Evolutionary conservation across 2,113 vertebrate genomes (phyloP).

Genomic region (Silurus glanis): DNA sequence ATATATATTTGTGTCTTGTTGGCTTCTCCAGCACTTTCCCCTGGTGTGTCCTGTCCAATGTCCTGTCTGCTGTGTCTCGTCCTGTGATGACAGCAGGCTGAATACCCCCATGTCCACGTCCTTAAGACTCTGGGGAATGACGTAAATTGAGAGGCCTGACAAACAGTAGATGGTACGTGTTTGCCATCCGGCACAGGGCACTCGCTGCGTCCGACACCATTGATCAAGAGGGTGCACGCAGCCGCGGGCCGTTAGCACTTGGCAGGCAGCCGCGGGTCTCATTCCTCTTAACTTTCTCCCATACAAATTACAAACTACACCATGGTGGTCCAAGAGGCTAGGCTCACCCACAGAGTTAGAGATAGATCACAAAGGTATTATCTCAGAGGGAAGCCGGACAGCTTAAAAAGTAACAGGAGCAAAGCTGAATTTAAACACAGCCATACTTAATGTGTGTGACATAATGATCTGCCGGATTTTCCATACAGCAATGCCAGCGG

Average conservation of each 20-base stretch:
- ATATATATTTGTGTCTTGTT: neutral
- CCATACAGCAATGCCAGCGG: conserved; percentile 25
- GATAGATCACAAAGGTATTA: conserved; percentile 49
- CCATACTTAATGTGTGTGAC: conserved; percentile 32
- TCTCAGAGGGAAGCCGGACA: conserved; percentile 30
- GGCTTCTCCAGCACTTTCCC: conserved; percentile 8
- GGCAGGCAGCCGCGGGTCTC: conserved; percentile 33
- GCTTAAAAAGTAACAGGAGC: conserved; percentile 43
- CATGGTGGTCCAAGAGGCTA: conserved; percentile 35
- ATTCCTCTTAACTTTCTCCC: conserved; percentile 39
- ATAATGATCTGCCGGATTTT: conserved; percentile 38
- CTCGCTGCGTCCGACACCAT: conserved; percentile 1
- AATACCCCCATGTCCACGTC: neutral
- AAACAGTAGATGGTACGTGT: neutral
- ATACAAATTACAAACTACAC: conserved; percentile 45
- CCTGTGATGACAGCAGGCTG: neutral
- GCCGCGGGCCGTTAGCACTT: conserved; percentile 36
- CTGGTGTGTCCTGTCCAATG: too few relatives aligned
- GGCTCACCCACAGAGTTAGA: conserved; percentile 43
- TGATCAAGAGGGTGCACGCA: conserved; percentile 23
- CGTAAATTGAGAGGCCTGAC: neutral
- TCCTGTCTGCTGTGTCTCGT: conserved; percentile 3
- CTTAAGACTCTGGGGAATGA: neutral
- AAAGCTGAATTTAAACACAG: conserved; percentile 36
- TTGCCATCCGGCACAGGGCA: conserved; percentile 6